Conservation (phyloP, 2,113 vertebrate species). For the Rhipidura dahli region DNA sequence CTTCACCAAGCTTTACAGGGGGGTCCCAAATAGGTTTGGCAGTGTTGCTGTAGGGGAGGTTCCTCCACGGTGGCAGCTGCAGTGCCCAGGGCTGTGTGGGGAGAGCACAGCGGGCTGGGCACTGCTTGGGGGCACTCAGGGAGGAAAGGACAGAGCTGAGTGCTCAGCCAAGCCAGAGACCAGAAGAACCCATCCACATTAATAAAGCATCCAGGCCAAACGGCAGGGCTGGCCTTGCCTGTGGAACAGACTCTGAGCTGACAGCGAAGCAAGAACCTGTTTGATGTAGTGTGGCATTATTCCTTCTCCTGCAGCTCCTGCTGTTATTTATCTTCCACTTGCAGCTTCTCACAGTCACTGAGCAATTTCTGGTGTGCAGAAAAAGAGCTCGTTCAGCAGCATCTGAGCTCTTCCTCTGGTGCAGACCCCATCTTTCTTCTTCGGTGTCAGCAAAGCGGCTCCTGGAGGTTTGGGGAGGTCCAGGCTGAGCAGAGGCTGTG, state of each 20-base stretch:
- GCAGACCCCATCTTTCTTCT: not conserved
- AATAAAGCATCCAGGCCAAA: not conserved
- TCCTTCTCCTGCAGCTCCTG: not conserved
- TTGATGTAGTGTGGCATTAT: not conserved
- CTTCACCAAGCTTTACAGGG: not conserved
- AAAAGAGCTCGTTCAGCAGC: not conserved
- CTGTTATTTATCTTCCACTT: conserved; percentile 19
- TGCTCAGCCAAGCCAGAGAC: not conserved
- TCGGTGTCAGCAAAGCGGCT: not conserved
- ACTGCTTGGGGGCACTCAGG: not conserved
- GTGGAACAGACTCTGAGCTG: not conserved
- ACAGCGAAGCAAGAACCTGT: not conserved
- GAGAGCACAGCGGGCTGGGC: not conserved
- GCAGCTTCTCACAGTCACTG: not conserved
- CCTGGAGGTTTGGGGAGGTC: not conserved
- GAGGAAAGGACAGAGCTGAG: not conserved
- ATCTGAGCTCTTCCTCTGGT: not conserved
- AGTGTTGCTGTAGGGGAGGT: not conserved
- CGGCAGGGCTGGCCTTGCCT: not conserved
- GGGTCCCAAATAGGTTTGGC: not conserved
- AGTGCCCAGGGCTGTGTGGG: not conserved
- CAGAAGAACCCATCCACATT: not conserved
- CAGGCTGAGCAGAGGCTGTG: not conserved
- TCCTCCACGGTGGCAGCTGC: not conserved
- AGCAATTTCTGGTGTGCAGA: not conserved